phyloP scores from a whole-genome alignment of 2,888 invertebrate genomes.

The Lepidocyrtinus sp. region DNA sequence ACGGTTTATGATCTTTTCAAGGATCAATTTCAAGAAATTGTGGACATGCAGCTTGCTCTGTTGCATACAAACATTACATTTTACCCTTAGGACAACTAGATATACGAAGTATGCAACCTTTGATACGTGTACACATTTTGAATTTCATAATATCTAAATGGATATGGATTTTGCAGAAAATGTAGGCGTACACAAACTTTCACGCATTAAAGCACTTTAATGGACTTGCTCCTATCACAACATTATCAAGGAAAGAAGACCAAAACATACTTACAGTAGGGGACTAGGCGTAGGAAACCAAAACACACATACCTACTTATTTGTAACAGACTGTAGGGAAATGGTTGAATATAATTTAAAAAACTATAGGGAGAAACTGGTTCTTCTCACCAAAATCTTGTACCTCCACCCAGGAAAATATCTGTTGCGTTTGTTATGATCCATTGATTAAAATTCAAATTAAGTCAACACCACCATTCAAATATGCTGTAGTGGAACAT shows the following conservation, averaged over 20 bases:
- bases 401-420: slow-evolving; percentile 27
- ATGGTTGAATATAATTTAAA: background rate
- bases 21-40: too few relatives aligned
- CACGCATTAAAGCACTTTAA: background rate
- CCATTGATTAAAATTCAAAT: slow-evolving; percentile 17
- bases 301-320: background rate
- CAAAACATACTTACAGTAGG: background rate
- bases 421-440: slow-evolving; percentile 21
- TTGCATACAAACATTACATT: too few relatives aligned
- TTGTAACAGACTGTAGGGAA: background rate
- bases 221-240: background rate
- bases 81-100: too few relatives aligned
- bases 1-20: too few relatives aligned
- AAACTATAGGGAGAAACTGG: background rate
- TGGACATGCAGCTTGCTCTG: too few relatives aligned
- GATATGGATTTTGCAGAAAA: slow-evolving; percentile 3
- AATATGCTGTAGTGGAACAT: background rate
- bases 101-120: too few relatives aligned
- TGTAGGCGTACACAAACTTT: slow-evolving; percentile 15
- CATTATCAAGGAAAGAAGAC: slow-evolving; percentile 6
- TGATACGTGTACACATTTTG: too few relatives aligned
- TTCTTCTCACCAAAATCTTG: slow-evolving; percentile 7
- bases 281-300: background rate
- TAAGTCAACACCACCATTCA: background rate
- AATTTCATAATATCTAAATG: too few relatives aligned